Evolutionary conservation across 2,888 invertebrate species (phyloP).

Genomic region (Synanthedon tipuliformis): DNA sequence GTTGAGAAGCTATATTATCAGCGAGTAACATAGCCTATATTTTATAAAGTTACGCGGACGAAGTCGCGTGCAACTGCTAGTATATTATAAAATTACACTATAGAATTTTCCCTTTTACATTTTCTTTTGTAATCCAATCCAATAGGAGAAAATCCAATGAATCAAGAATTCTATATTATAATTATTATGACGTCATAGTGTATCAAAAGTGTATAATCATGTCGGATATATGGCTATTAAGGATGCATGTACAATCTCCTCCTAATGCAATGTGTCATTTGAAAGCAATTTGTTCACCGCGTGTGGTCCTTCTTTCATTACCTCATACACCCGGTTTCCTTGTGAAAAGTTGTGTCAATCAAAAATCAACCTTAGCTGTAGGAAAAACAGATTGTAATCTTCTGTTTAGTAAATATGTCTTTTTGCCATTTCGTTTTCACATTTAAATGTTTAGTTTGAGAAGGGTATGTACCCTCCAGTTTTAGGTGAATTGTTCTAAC

Average conservation of each 20-base stretch:
- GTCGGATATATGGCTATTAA: neutral
- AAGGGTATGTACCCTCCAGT: slow-evolving; percentile 27
- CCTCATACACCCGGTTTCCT: slow-evolving; percentile 17
- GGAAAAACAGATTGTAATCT: neutral
- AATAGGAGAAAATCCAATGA: too few relatives aligned
- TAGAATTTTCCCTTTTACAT: too few relatives aligned
- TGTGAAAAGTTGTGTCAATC: neutral
- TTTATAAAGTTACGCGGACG: too few relatives aligned
- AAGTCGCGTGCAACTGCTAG: too few relatives aligned
- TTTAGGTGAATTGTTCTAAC: slow-evolving; percentile 33
- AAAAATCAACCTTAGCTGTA: neutral
- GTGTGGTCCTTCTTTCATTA: slow-evolving; percentile 59
- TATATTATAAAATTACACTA: too few relatives aligned
- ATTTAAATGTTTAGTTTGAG: slow-evolving; percentile 13
- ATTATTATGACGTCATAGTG: neutral
- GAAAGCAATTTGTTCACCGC: slow-evolving; percentile 62
- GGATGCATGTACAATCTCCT: slow-evolving; percentile 11
- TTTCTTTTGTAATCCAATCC: too few relatives aligned
- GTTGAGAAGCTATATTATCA: too few relatives aligned
- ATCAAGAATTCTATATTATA: too few relatives aligned
- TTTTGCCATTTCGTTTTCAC: neutral
- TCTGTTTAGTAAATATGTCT: neutral
- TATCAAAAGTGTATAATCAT: neutral
- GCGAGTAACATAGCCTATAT: too few relatives aligned
- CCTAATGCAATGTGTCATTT: slow-evolving; percentile 62